phyloP scores from a whole-genome alignment of 1,140 invertebrate species.

The Bombus sylvicola region DNA sequence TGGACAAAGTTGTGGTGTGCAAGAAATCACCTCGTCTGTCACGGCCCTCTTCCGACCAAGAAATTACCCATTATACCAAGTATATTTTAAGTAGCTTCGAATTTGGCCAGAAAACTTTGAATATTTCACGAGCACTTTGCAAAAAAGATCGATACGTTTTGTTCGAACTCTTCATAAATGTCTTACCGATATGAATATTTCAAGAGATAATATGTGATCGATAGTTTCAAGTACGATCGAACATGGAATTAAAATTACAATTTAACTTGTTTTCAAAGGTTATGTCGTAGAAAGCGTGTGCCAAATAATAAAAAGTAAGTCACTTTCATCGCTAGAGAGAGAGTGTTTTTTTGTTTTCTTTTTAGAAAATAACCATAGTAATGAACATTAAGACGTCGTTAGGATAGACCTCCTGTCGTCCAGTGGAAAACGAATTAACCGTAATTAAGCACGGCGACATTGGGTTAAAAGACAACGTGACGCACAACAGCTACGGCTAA shows the following conservation, averaged over 20 bases:
- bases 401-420: background rate
- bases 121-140: background rate
- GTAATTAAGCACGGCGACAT: conserved; percentile 25
- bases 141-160: no score
- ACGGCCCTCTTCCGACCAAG: background rate
- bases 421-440: conserved; percentile 17
- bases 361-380: no score
- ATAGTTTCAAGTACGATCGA: no score
- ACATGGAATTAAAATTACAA: no score
- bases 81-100: background rate
- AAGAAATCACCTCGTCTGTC: background rate
- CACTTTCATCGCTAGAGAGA: background rate
- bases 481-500: background rate
- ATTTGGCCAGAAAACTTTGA: background rate
- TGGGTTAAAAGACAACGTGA: conserved; percentile 20
- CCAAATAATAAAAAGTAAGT: background rate
- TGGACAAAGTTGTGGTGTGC: background rate
- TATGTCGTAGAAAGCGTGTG: no score
- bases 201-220: no score
- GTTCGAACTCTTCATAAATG: no score
- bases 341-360: background rate
- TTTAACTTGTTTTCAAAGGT: no score
- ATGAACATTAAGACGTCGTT: no score
- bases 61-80: background rate
- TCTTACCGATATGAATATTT: no score